Percentiles rank a stretch among this genome's conserved stretches.
These are phyloP conservation scores for Pangasius mekongensis DNA, from an alignment of 2,797 vertebrate genomes.

Conservation along the genomic window DNA sequence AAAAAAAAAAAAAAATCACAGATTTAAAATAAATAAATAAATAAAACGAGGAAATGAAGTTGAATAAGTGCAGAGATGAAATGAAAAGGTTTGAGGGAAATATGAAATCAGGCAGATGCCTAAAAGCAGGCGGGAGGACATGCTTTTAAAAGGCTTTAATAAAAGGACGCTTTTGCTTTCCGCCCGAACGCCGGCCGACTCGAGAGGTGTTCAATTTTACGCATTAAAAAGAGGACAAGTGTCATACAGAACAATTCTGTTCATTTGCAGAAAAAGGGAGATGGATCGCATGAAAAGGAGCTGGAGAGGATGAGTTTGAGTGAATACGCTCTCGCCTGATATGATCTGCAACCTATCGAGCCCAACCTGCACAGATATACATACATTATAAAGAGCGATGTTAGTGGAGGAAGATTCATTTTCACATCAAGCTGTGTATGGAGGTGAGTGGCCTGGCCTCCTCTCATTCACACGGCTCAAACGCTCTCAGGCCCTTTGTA, in stretches of 20 bases:
- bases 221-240: slow-evolving; percentile 34
- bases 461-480: not conserved
- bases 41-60: not conserved
- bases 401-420: not conserved
- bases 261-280: not conserved
- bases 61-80: not conserved
- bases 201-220: slow-evolving; percentile 33
- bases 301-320: not conserved
- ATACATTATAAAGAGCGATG: not conserved
- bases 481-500: not conserved
- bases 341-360: not conserved
- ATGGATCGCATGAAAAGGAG: not conserved
- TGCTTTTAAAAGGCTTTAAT: slow-evolving; percentile 36
- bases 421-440: not conserved
- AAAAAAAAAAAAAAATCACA: not conserved
- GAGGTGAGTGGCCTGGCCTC: not conserved
- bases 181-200: not conserved
- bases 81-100: not conserved
- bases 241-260: slow-evolving; percentile 12
- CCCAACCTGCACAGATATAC: not conserved
- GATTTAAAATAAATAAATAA: slow-evolving; percentile 1
- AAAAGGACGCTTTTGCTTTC: slow-evolving; percentile 12
- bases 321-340: not conserved
- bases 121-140: slow-evolving; percentile 11
- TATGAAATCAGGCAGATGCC: slow-evolving; percentile 7